Percentiles rank a stretch among this genome's conserved stretches.
These are phyloP conservation scores for Pica pica DNA, from an alignment of 2,113 vertebrate species.

Conservation along the genomic window DNA sequence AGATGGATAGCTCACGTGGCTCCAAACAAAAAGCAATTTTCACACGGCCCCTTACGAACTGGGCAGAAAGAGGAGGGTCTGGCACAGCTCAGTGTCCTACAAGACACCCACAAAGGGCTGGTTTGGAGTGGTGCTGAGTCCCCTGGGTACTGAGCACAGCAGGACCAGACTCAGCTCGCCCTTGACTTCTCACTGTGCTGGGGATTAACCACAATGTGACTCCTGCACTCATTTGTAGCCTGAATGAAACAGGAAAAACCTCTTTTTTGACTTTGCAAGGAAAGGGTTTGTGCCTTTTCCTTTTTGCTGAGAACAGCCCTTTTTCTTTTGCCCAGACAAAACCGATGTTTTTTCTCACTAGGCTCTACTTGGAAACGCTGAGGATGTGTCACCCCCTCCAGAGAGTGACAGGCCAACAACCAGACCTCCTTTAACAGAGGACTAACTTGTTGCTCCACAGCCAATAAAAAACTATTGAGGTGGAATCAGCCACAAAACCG, in stretches of 20 bases:
- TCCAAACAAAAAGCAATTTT: not conserved
- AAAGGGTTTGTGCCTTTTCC: not conserved
- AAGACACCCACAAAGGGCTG: not conserved
- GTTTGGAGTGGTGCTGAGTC: not conserved
- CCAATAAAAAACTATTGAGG: conserved; percentile 55
- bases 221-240: not conserved
- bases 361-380: conserved; percentile 22
- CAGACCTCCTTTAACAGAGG: conserved; percentile 33
- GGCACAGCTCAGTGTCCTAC: not conserved
- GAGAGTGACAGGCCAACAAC: conserved; percentile 42
- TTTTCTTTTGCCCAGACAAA: conserved; percentile 27
- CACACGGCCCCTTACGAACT: not conserved
- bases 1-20: not conserved
- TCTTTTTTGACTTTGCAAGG: conserved; percentile 25
- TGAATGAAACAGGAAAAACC: conserved; percentile 49
- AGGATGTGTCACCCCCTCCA: conserved; percentile 37
- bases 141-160: not conserved
- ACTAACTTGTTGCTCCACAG: conserved; percentile 21
- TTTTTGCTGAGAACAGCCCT: not conserved
- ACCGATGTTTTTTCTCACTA: not conserved
- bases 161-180: not conserved
- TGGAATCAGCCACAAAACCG: conserved; percentile 23
- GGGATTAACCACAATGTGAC: conserved; percentile 35
- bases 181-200: conserved; percentile 5
- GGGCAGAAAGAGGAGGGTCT: not conserved